Percentiles rank a stretch among this genome's conserved stretches.
These are phyloP conservation scores for Gryllus longicercus DNA, from an alignment of 2,888 invertebrate genomes.

Conservation along the genomic window DNA sequence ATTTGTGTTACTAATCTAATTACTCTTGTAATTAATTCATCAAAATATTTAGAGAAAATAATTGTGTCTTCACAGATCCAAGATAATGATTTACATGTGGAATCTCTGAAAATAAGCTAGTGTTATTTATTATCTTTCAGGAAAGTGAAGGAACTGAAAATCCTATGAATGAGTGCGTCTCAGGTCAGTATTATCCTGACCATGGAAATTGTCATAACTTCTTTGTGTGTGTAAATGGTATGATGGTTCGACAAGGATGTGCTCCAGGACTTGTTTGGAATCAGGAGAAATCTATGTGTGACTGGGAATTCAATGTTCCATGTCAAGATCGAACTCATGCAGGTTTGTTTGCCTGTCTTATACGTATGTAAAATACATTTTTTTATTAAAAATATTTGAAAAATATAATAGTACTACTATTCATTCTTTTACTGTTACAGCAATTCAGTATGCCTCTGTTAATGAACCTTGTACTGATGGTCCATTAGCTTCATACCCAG, in stretches of 20 bases:
- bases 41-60: too few species aligned
- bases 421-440: not conserved
- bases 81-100: constrained; percentile 11
- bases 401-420: too few species aligned
- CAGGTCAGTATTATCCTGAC: constrained; percentile 72
- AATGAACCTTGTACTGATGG: constrained; percentile 22
- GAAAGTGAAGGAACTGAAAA: not conserved
- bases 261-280: constrained; percentile 75
- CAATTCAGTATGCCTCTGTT: not conserved
- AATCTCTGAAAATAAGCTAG: not conserved
- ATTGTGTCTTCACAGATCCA: too few species aligned
- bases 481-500: constrained; percentile 49
- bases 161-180: constrained; percentile 53
- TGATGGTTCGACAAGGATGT: constrained; percentile 66
- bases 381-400: too few species aligned
- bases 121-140: not conserved
- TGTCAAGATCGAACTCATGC: constrained; percentile 47
- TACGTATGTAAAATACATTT: too few species aligned
- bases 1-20: too few species aligned
- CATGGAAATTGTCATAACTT: constrained; percentile 67
- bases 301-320: constrained; percentile 66
- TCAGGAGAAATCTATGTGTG: constrained; percentile 63
- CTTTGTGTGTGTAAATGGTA: constrained; percentile 72
- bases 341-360: not conserved
- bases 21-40: too few species aligned